A percentile compares a stretch with the other conserved stretches of the same genome.
These are phyloP conservation scores for Artemia sinica DNA, from an alignment of 2,888 invertebrate genomes.

Conservation along the genomic window DNA sequence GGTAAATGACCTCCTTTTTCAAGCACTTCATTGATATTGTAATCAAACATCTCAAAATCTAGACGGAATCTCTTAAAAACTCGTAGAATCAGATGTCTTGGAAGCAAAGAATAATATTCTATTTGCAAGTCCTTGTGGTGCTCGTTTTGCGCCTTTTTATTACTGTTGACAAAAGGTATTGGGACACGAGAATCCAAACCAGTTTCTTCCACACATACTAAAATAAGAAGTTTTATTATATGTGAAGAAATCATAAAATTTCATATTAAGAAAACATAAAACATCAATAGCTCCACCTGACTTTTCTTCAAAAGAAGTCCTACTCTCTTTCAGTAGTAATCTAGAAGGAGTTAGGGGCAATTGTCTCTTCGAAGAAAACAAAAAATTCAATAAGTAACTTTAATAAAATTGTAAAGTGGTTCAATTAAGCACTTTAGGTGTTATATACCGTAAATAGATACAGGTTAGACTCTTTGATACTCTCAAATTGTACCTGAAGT, in stretches of 20 bases:
- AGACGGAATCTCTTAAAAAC: constrained; percentile 20
- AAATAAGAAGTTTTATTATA: neutral
- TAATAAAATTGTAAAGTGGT: no score
- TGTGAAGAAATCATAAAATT: neutral
- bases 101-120: constrained; percentile 21
- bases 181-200: constrained; percentile 19
- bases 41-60: constrained; percentile 25
- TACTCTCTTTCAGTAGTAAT: no score
- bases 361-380: no score
- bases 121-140: neutral
- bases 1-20: constrained; percentile 22
- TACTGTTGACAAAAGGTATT: constrained; percentile 22
- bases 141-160: constrained; percentile 1
- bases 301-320: no score
- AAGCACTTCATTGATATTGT: constrained; percentile 23
- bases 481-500: no score
- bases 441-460: no score
- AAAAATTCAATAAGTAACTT: no score
- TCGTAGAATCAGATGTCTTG: constrained; percentile 20
- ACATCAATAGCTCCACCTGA: no score
- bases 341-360: no score
- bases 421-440: no score
- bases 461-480: no score
- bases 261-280: no score
- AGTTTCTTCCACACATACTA: constrained; percentile 23